Evolutionary conservation across 2,797 vertebrate genomes (phyloP), one percentile per base, ranked within the genome.

Genomic region (Betta splendens): DNA sequence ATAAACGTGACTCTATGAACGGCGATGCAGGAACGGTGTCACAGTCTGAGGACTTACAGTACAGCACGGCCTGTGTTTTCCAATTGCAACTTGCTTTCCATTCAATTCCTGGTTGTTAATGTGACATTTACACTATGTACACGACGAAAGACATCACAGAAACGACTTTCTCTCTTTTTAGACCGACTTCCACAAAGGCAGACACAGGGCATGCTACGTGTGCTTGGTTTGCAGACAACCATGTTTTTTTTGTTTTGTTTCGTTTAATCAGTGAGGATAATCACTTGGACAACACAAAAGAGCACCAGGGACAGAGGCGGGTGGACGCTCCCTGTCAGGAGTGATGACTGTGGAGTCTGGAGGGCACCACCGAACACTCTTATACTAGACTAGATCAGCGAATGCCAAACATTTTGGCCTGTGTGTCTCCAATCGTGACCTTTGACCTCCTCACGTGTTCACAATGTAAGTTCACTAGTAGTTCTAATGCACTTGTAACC

Each of bases 91-190:
- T 37, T 20, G 67, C 51, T 48, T 73, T 65, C 63, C 31, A 35
- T 70, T 75, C 69, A 39, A 48, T 49, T 68, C 70, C 69, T 69
- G 75, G 63, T 43, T 62, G 64, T 77, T 81, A 43, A 73, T 64
- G 75, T 84, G 50, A 84, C 86, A 91, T 92, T 83, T 92, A 92
- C 90, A 93, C 72, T 92, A 92, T 93, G 76, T 93, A 93, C 92
- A 93, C 72, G 83, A 81, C 81, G 89, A 89, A 87, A 83, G 77
- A 83, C 70, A 74, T 58, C 74, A 81, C 61, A 84, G 78, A 51
- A 58, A 47, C 38, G 69, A 48, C 35, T 63, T 65, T 77, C 36
- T 79, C 63, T 64, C 46, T 55, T 58, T 77, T 77, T 79, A 71
- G 43, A 82, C 59, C 74, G 56, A 77, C 62, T 50, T 86, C 71